Percentiles rank a stretch among this genome's conserved stretches.
Evolutionary conservation across 2,113 vertebrate genomes (phyloP).

Genomic region (Phaethornis superciliosus): DNA sequence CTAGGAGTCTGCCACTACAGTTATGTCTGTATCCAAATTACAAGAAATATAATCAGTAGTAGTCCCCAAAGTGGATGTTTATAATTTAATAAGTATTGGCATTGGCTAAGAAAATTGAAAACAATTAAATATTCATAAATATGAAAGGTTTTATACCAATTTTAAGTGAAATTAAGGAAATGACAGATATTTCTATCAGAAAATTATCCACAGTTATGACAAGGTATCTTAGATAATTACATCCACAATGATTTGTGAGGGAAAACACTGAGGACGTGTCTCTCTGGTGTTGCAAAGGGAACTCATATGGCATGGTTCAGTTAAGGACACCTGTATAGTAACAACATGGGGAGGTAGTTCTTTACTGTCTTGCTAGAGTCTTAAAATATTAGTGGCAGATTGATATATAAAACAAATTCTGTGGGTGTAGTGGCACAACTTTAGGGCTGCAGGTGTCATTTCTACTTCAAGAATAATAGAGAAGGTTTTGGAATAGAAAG

Average conservation of each 20-base stretch:
- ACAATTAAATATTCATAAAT: constrained; percentile 38
- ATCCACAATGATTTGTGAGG: not conserved
- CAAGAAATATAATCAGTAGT: not conserved
- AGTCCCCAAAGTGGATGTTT: not conserved
- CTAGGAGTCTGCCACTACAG: not conserved
- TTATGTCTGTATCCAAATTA: not conserved
- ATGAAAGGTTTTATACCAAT: not conserved
- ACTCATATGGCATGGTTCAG: not conserved
- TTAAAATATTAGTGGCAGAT: not conserved
- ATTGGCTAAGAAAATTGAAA: not conserved
- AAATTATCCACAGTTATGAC: not conserved
- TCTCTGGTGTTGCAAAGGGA: not conserved
- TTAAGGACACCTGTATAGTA: constrained; percentile 10
- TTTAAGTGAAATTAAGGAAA: constrained; percentile 11
- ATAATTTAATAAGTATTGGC: not conserved
- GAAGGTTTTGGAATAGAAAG: not conserved
- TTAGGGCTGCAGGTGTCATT: not conserved
- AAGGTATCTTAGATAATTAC: not conserved
- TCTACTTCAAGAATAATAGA: constrained; percentile 35
- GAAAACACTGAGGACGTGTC: not conserved
- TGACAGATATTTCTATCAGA: not conserved
- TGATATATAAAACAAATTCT: constrained; percentile 21
- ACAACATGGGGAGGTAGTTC: not conserved
- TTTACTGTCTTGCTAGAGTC: not conserved
- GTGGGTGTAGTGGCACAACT: not conserved